These are phyloP conservation scores for Sclerurus mexicanus DNA, from an alignment of 2,113 vertebrate species.

Conservation along the genomic window DNA sequence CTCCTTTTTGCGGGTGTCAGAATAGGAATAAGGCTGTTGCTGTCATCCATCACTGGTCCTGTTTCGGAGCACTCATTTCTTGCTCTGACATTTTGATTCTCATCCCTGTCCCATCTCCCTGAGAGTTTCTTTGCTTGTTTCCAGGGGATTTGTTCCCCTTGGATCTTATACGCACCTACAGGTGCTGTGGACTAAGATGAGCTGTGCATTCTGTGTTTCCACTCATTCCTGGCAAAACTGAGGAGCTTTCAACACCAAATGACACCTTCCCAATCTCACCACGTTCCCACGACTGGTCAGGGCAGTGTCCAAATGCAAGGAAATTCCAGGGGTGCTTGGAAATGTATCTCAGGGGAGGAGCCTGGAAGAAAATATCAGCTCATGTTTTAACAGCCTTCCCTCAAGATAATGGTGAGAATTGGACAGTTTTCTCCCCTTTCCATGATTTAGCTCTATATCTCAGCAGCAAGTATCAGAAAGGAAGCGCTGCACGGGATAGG, in stretches of 20 bases:
- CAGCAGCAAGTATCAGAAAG: conserved; percentile 9
- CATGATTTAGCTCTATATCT: background rate
- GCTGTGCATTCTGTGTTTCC: background rate
- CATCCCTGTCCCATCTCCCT: background rate
- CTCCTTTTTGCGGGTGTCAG: background rate
- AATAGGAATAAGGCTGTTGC: background rate
- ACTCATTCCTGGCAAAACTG: background rate
- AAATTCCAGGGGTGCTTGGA: conserved; percentile 27
- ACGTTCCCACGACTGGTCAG: background rate
- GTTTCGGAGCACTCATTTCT: background rate
- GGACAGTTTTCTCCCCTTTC: background rate
- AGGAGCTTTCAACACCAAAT: background rate
- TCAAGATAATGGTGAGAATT: conserved; percentile 29
- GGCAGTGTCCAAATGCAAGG: background rate
- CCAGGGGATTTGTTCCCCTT: background rate
- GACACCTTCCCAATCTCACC: background rate
- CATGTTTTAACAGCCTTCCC: conserved; percentile 47
- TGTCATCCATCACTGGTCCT: background rate
- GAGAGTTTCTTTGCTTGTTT: background rate
- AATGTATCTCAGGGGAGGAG: background rate
- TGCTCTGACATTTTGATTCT: background rate
- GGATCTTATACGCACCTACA: background rate
- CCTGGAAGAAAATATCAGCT: conserved; percentile 25
- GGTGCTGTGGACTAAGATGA: background rate
- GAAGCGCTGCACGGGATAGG: conserved; percentile 43